Conservation (phyloP, 2,888 invertebrate species). For the Lacanobia wlatinum region DNA sequence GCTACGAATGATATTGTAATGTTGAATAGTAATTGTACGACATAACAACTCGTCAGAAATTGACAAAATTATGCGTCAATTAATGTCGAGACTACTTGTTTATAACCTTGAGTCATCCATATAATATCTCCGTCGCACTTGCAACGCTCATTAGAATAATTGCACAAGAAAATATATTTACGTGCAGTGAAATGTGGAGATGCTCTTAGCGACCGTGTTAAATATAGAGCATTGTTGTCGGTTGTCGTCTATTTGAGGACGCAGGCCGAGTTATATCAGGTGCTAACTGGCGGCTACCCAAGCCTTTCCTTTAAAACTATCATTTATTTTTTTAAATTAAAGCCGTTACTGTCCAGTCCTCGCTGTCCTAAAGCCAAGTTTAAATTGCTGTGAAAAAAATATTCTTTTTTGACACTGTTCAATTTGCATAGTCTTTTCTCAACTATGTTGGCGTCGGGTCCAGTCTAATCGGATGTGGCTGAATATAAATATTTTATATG, state of each 20-base stretch:
- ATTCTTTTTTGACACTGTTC: neutral
- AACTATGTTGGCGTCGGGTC: neutral
- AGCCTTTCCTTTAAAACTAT: conserved; percentile 29
- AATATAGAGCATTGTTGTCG: conserved; percentile 60
- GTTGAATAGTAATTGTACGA: neutral
- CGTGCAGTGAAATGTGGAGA: conserved; percentile 53
- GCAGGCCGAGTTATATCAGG: conserved; percentile 48
- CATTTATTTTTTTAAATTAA: conserved; percentile 21
- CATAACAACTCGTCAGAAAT: neutral
- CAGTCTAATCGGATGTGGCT: neutral
- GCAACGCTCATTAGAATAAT: conserved; percentile 51
- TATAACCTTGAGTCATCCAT: conserved; percentile 31
- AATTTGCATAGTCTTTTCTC: neutral
- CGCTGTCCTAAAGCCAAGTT: neutral
- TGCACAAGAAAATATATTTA: conserved; percentile 58
- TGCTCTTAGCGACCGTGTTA: conserved; percentile 53
- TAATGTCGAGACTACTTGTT: neutral
- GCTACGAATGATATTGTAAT: neutral
- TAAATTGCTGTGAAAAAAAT: conserved; percentile 3
- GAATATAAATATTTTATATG: neutral
- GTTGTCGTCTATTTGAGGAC: conserved; percentile 59
- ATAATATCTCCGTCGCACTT: conserved; percentile 27
- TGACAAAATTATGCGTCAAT: conserved; percentile 20
- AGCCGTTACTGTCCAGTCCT: neutral
- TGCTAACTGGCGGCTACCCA: conserved; percentile 54